Conservation (phyloP, 1,140 invertebrate genomes). For the Drosophila grimshawi region DNA sequence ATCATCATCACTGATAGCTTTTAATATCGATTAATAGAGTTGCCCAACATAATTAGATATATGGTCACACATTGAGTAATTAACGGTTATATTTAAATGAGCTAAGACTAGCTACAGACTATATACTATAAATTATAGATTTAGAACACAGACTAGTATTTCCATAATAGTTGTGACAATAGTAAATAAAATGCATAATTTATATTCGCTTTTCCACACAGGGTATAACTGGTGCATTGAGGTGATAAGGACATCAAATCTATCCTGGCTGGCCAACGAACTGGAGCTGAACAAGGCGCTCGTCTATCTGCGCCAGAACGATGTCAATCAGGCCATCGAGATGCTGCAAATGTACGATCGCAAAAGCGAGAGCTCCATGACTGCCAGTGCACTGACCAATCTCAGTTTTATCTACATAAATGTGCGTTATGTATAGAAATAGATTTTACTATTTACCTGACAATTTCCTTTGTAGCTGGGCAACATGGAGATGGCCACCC, state of each 20-base stretch:
- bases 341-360: constrained; percentile 96
- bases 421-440: constrained; percentile 85
- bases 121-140: too few relatives aligned
- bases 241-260: constrained; percentile 91
- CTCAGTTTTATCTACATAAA: constrained; percentile 95
- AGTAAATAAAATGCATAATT: background rate
- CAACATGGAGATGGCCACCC: constrained; percentile 93
- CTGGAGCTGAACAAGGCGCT: constrained; percentile 97
- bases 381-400: constrained; percentile 94
- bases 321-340: constrained; percentile 93
- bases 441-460: background rate
- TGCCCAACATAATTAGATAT: too few relatives aligned
- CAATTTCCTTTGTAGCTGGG: constrained; percentile 88
- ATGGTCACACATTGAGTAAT: too few relatives aligned
- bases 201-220: constrained; percentile 52
- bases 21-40: too few relatives aligned
- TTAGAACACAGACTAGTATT: too few relatives aligned
- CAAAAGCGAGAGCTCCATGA: constrained; percentile 93
- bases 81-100: too few relatives aligned
- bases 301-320: constrained; percentile 93
- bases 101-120: too few relatives aligned
- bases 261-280: constrained; percentile 92
- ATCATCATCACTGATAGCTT: too few relatives aligned
- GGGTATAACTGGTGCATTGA: constrained; percentile 91
- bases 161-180: too few relatives aligned